Percentiles rank a stretch among this genome's conserved stretches.
These are phyloP conservation scores for Timema cristinae DNA, from an alignment of 2,888 invertebrate species.

Conservation along the genomic window DNA sequence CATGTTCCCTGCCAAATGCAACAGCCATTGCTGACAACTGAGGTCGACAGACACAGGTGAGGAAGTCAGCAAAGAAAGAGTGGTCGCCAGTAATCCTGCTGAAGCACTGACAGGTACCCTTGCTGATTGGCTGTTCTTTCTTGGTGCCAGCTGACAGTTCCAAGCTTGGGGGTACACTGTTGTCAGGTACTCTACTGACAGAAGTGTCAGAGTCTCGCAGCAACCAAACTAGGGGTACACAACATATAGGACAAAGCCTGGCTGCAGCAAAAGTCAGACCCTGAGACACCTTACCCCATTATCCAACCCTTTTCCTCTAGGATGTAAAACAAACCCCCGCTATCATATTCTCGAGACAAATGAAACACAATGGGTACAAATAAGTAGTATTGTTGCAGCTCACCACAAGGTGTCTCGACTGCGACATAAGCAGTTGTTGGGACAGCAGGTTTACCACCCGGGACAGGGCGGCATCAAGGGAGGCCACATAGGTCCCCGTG, in stretches of 20 bases:
- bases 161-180: slow-evolving; percentile 65
- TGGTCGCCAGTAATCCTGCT: slow-evolving; percentile 41
- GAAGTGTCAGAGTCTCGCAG: slow-evolving; percentile 61
- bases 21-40: slow-evolving; percentile 45
- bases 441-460: slow-evolving; percentile 52
- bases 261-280: no score
- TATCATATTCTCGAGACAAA: no score
- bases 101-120: slow-evolving; percentile 25
- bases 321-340: no score
- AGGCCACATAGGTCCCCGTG: slow-evolving; percentile 32
- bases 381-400: slow-evolving; percentile 38
- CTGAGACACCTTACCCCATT: no score
- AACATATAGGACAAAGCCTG: no score
- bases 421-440: slow-evolving; percentile 54
- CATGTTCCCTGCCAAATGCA: slow-evolving; percentile 55
- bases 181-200: slow-evolving; percentile 64
- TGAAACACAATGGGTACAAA: no score
- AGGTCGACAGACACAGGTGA: slow-evolving; percentile 55
- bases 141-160: slow-evolving; percentile 47
- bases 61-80: slow-evolving; percentile 47
- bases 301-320: no score
- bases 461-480: slow-evolving; percentile 53
- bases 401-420: slow-evolving; percentile 65
- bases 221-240: slow-evolving; percentile 53
- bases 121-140: neutral